Percentiles rank a stretch among this genome's conserved stretches.
Evolutionary conservation across 2,113 vertebrate species (phyloP).

Genomic region (Otocyon megalotis): DNA sequence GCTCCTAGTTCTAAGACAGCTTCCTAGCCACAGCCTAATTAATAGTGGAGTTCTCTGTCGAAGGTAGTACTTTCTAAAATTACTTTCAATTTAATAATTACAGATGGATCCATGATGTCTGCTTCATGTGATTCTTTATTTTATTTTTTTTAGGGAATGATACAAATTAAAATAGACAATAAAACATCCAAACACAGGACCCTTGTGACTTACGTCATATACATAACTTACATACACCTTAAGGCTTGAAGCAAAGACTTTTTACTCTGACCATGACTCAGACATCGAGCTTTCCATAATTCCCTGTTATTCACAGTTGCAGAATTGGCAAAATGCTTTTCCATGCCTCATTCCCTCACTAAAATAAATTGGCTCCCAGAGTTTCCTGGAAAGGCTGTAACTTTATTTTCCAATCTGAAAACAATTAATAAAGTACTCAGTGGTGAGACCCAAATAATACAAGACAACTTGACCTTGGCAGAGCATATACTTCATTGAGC

Average conservation of each 20-base stretch:
- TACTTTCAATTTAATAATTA: constrained; percentile 89
- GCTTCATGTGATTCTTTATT: constrained; percentile 70
- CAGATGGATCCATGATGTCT: constrained; percentile 81
- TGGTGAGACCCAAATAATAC: constrained; percentile 63
- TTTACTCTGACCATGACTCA: constrained; percentile 70
- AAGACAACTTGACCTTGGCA: constrained; percentile 64
- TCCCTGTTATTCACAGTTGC: constrained; percentile 71
- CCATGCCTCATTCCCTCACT: constrained; percentile 35
- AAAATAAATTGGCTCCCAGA: constrained; percentile 61
- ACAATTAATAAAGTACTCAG: constrained; percentile 53
- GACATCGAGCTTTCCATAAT: constrained; percentile 68
- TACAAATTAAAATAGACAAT: constrained; percentile 87
- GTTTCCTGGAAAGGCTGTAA: constrained; percentile 71
- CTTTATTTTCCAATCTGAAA: constrained; percentile 75
- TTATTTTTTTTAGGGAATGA: constrained; percentile 85
- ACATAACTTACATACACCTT: constrained; percentile 65
- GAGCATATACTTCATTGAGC: constrained; percentile 43
- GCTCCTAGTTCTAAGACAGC: constrained; percentile 76
- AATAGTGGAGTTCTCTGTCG: constrained; percentile 87
- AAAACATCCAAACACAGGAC: constrained; percentile 81
- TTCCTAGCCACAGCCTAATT: constrained; percentile 87
- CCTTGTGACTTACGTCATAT: constrained; percentile 65
- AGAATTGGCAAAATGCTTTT: constrained; percentile 70
- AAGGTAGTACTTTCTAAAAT: constrained; percentile 85
- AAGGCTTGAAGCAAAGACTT: constrained; percentile 70